Percentiles rank a stretch among this genome's conserved stretches.
Evolutionary conservation across 2,113 vertebrate species (phyloP).

Genomic region (Psophia crepitans): DNA sequence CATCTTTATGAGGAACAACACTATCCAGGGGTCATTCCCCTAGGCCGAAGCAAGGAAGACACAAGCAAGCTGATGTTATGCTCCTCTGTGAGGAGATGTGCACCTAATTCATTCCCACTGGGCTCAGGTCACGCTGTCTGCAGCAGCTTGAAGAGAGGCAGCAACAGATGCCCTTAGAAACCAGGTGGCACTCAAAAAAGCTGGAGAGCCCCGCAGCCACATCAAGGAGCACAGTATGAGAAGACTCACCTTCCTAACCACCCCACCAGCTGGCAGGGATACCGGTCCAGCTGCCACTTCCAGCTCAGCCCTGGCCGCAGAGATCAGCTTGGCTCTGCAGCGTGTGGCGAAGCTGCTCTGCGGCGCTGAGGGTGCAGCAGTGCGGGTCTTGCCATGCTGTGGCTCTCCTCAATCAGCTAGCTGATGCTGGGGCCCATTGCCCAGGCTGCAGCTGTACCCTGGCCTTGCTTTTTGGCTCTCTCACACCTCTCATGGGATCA

Average conservation of each 20-base stretch:
- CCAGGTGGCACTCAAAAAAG: background rate
- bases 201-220: background rate
- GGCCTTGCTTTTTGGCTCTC: background rate
- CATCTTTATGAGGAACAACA: background rate
- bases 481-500: background rate
- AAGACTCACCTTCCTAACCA: background rate
- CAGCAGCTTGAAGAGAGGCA: background rate
- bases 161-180: background rate
- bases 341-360: rapidly evolving
- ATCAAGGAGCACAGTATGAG: background rate
- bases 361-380: rapidly evolving
- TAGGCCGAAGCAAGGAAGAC: background rate
- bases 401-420: background rate
- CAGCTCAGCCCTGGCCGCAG: background rate
- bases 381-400: background rate
- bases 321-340: background rate
- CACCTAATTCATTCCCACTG: background rate
- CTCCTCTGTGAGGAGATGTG: background rate
- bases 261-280: rapidly evolving
- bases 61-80: background rate
- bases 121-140: background rate
- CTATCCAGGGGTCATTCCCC: background rate
- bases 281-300: background rate
- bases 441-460: background rate
- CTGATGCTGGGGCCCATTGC: rapidly evolving